Conservation (phyloP, 2,113 vertebrate genomes). For the Oncorhynchus kisutch region DNA sequence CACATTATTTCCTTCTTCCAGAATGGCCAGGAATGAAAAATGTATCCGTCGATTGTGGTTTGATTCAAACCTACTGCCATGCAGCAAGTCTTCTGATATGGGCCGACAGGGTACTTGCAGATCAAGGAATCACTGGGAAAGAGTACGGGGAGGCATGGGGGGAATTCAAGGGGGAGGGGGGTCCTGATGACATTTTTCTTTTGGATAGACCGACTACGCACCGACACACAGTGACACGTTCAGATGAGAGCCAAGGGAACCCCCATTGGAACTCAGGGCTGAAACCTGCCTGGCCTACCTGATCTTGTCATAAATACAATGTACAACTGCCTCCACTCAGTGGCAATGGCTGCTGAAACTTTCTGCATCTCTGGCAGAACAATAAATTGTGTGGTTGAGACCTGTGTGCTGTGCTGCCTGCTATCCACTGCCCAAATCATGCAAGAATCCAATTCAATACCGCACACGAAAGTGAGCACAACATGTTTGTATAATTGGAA, state of each 20-base stretch:
- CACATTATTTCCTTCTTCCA: slow-evolving; percentile 9
- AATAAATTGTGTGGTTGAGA: too few species aligned
- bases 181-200: not conserved
- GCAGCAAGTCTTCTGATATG: too few species aligned
- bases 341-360: too few species aligned
- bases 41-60: not conserved
- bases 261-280: not conserved
- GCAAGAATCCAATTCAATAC: too few species aligned
- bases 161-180: not conserved
- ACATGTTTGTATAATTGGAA: too few species aligned
- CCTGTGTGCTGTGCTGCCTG: too few species aligned
- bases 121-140: not conserved
- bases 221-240: not conserved
- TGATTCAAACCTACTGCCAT: not conserved
- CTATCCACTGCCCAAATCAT: too few species aligned
- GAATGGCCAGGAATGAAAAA: slow-evolving; percentile 4
- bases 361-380: too few species aligned
- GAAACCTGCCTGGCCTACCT: not conserved
- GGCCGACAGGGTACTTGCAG: not conserved
- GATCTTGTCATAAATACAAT: not conserved
- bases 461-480: too few species aligned
- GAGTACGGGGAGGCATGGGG: not conserved
- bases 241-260: not conserved
- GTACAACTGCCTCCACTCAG: too few species aligned
- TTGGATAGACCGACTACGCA: too few species aligned